Evolutionary conservation across 1,140 invertebrate genomes (phyloP).

Genomic region (Leptinotarsa defecta): DNA sequence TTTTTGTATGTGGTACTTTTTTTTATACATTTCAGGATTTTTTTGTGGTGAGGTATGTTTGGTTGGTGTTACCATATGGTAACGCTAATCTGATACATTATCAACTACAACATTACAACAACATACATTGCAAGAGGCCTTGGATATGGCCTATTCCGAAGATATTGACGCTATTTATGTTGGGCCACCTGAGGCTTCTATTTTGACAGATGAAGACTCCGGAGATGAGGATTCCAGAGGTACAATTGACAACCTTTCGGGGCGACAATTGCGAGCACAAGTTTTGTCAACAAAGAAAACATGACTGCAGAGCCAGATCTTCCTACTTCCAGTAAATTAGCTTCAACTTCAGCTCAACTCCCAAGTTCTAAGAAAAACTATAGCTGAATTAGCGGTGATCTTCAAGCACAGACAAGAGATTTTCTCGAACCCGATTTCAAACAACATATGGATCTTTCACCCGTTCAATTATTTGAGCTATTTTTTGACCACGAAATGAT

Average conservation of each 20-base stretch:
- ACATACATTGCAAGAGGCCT: no score
- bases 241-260: slow-evolving; percentile 4
- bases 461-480: no score
- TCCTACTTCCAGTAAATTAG: not conserved
- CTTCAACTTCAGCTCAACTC: not conserved
- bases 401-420: no score
- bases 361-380: not conserved
- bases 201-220: slow-evolving; percentile 1
- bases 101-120: no score
- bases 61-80: not conserved
- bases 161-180: not conserved
- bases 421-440: no score
- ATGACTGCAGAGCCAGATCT: not conserved
- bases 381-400: no score
- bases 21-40: not conserved
- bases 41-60: not conserved
- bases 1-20: not conserved
- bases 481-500: no score
- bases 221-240: not conserved
- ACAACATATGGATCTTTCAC: no score
- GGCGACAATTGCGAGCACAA: not conserved
- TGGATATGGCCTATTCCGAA: no score
- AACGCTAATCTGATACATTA: not conserved
- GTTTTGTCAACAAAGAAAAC: not conserved
- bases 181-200: not conserved